Evolutionary conservation across 23 tunicate genomes (phyloP).

Genomic region (Styela plicata): DNA sequence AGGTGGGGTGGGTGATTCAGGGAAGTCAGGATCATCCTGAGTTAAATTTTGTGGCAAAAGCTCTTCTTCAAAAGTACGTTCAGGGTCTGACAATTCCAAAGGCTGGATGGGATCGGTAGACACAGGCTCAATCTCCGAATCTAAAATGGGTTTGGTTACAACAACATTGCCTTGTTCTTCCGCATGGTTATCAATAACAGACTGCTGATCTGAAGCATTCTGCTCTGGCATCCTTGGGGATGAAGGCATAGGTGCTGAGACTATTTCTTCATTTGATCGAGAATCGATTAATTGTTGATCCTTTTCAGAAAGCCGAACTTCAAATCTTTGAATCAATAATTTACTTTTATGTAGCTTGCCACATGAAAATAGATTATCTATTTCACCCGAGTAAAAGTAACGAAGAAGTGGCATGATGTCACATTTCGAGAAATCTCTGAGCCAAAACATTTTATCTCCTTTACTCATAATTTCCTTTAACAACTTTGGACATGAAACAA

Average conservation of each 20-base stretch:
- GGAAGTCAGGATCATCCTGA: background rate
- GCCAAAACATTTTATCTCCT: background rate
- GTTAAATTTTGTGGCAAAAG: slow-evolving; percentile 3
- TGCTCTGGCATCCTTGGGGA: background rate
- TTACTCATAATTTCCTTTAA: background rate
- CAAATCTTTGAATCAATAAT: background rate
- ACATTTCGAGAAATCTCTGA: background rate
- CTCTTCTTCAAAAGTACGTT: background rate
- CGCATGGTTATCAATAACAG: background rate
- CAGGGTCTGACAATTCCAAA: background rate
- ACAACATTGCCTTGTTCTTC: background rate
- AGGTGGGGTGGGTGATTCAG: background rate
- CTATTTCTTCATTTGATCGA: background rate
- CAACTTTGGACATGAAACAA: slow-evolving; percentile 1
- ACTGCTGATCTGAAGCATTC: background rate
- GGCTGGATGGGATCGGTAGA: no score
- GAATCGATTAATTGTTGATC: slow-evolving; percentile 7
- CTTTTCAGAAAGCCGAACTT: background rate
- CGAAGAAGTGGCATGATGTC: slow-evolving; percentile 24
- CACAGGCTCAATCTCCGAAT: background rate
- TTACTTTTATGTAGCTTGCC: background rate
- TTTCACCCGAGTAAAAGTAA: slow-evolving; percentile 3
- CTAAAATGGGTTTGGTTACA: background rate
- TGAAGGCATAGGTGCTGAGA: background rate
- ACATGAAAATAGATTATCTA: background rate